phyloP scores from a whole-genome alignment of 2,113 vertebrate species.

The Brienomyrus longianalis region DNA sequence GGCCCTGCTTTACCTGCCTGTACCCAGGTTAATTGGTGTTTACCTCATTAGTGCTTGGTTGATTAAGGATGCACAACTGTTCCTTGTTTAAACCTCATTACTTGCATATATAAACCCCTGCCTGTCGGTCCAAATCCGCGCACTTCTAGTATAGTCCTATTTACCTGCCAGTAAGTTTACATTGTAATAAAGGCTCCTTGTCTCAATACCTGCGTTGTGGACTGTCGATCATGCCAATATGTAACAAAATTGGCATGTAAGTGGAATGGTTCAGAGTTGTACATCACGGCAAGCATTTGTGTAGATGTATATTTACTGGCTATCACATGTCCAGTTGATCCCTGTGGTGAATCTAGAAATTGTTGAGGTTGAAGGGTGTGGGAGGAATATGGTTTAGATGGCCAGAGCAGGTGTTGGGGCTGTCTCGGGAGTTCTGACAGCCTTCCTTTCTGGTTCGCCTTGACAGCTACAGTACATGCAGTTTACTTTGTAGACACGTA shows the following conservation, averaged over 20 bases:
- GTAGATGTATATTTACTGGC: not conserved
- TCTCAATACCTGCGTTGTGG: not conserved
- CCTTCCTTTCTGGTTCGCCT: not conserved
- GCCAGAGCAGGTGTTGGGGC: not conserved
- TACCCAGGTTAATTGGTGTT: not conserved
- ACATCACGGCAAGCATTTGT: not conserved
- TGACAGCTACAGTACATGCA: not conserved
- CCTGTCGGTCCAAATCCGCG: not conserved
- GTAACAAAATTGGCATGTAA: not conserved
- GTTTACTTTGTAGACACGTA: not conserved
- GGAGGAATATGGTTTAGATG: not conserved
- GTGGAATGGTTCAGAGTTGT: not conserved
- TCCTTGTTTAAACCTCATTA: not conserved
- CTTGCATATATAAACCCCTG: not conserved
- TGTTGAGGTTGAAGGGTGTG: not conserved
- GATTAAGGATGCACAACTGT: not conserved
- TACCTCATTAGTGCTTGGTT: not conserved
- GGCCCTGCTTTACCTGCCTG: not conserved
- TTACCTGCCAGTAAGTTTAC: not conserved
- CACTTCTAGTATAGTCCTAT: not conserved
- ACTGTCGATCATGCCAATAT: not conserved
- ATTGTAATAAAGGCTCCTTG: not conserved
- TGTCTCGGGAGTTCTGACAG: not conserved
- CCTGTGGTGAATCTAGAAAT: not conserved
- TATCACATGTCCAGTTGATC: not conserved